A percentile compares a stretch with the other conserved stretches of the same genome.
Conservation (phyloP, 2,888 invertebrate species). For the Anthophora plumipes region DNA sequence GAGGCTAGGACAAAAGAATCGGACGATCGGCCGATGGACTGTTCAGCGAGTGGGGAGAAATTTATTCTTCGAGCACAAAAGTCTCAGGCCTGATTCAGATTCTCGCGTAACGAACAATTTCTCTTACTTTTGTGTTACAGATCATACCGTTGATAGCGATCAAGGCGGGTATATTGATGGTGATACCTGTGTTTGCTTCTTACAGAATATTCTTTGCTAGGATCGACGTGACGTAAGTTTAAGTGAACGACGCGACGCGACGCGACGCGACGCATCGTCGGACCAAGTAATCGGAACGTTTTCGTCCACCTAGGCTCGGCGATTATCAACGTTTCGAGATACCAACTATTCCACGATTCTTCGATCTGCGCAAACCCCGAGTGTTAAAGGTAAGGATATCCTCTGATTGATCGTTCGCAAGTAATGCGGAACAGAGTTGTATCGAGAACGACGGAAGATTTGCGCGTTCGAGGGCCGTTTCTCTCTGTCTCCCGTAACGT, state of each 20-base stretch:
- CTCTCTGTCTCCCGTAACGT: not conserved
- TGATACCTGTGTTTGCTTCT: slow-evolving; percentile 69
- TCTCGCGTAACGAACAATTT: not conserved
- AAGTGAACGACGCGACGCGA: not conserved
- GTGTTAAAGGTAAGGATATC: slow-evolving; percentile 81
- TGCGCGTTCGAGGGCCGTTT: not conserved
- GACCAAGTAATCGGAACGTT: not conserved
- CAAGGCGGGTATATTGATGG: slow-evolving; percentile 52
- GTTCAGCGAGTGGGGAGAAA: no score
- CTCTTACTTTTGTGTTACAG: slow-evolving; percentile 75
- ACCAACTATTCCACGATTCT: slow-evolving; percentile 72
- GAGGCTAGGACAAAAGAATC: no score
- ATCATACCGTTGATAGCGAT: slow-evolving; percentile 72
- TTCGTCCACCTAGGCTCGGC: slow-evolving; percentile 32
- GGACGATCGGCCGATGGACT: no score
- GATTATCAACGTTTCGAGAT: slow-evolving; percentile 76
- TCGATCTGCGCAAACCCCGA: slow-evolving; percentile 84
- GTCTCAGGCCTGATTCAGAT: not conserved
- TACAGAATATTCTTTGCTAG: slow-evolving; percentile 77
- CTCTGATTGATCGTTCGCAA: not conserved
- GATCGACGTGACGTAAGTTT: slow-evolving; percentile 82
- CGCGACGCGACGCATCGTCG: not conserved
- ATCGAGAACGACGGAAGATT: slow-evolving; percentile 1
- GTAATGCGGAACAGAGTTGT: slow-evolving; percentile 1
- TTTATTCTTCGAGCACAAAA: no score